Conservation (phyloP, 2,797 vertebrate species). For the Gouania willdenowi region DNA sequence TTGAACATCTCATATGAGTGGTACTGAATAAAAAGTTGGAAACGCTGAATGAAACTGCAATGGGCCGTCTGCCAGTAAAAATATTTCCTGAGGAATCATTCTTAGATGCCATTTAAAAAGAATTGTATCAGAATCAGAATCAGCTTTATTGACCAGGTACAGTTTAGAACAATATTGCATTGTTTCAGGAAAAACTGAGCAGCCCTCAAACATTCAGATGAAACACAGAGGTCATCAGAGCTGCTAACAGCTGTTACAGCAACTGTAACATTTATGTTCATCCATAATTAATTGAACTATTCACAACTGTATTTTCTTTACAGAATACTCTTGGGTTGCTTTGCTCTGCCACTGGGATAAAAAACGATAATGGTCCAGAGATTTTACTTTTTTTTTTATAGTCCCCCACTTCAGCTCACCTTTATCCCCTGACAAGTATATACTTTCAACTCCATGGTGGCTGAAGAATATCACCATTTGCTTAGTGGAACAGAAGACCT, state of each 20-base stretch:
- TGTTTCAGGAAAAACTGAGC: slow-evolving; percentile 30
- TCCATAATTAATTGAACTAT: slow-evolving; percentile 71
- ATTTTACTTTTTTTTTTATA: slow-evolving; percentile 58
- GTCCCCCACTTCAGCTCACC: background rate
- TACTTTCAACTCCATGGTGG: slow-evolving; percentile 54
- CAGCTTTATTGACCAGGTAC: no score
- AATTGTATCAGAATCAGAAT: no score
- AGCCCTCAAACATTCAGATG: slow-evolving; percentile 45
- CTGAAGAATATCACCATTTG: slow-evolving; percentile 56
- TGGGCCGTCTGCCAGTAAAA: no score
- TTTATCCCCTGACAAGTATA: slow-evolving; percentile 36
- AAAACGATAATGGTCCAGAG: slow-evolving; percentile 43
- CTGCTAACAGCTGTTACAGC: no score
- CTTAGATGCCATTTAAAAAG: slow-evolving; percentile 36
- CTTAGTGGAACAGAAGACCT: slow-evolving; percentile 46
- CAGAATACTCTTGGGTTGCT: slow-evolving; percentile 57
- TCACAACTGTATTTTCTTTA: slow-evolving; percentile 60
- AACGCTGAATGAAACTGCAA: slow-evolving; percentile 25
- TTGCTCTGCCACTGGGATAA: slow-evolving; percentile 33
- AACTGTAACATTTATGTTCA: slow-evolving; percentile 77
- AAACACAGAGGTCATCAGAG: slow-evolving; percentile 57
- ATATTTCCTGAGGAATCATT: slow-evolving; percentile 30
- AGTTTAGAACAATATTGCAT: slow-evolving; percentile 38
- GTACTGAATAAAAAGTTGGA: slow-evolving; percentile 9
- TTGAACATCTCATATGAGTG: slow-evolving; percentile 3